Evolutionary conservation across 2,113 vertebrate genomes (phyloP), one percentile per base, ranked within the genome.

Genomic region (Equus quagga): DNA sequence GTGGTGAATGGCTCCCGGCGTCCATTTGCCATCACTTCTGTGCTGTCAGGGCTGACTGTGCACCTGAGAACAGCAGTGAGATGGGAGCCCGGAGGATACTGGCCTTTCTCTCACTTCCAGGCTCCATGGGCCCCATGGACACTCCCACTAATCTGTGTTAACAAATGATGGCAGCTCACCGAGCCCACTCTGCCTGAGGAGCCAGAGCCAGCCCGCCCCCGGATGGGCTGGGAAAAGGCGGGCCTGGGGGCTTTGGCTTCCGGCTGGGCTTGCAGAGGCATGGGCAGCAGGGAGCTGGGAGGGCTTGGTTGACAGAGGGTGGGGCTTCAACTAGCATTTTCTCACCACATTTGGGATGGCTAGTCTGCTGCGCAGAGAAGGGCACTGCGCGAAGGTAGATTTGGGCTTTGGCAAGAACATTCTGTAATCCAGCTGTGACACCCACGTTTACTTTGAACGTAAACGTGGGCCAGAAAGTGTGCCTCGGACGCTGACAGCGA

Each of bases 401-500:
- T 46, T 49, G 60, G 41, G 31, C 41, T 80, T 83, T 62, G 64
- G 60, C 46, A n/a, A 13, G 73, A 76, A 51, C 18, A 13, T 44
- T 92, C 44, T 89, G 6, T 49, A 49, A 65, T 54, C 51, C 41
- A 26, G 1, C 44, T 46, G 60, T 83, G 73, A 92, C 41, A 26
- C 10, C 12, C 41, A 4, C 1, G 4, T 26, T 83, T 91, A 31
- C 60, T 84, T 80, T 89, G 56, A 58, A 49, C 10, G 31, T 72
- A 41, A 41, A 41, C 36, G 36, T 41, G 36, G 78, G 72, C 58
- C 51, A 21, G 86, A 88, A 51, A 65, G 19, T 33, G 80, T 2
- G 1, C 65, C 19, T 72, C 28, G 31, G 62, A 23, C 0, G 0
- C 46, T 1, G 8, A 28, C 9, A 14, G 70, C 31, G 3, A 44